These are phyloP conservation scores for Cephus rjabovi DNA, from an alignment of 2,888 invertebrate genomes.

Conservation along the genomic window DNA sequence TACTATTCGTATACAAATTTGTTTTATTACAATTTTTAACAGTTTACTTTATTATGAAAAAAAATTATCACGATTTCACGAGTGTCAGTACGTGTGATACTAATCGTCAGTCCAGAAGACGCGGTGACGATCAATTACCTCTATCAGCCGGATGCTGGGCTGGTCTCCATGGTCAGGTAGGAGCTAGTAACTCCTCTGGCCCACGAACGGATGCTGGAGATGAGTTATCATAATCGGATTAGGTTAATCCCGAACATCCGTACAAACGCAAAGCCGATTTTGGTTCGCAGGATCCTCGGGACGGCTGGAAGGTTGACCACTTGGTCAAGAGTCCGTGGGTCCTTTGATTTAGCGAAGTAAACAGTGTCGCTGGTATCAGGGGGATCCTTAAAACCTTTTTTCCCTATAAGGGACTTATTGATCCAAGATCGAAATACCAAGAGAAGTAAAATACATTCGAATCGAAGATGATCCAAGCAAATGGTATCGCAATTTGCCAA, in stretches of 20 bases:
- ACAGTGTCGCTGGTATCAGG: neutral
- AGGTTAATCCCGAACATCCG: constrained; percentile 48
- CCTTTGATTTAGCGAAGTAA: constrained; percentile 6
- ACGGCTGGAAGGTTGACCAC: neutral
- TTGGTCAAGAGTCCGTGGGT: constrained; percentile 3
- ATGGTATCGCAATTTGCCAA: too few species aligned
- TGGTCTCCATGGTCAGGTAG: constrained; percentile 7
- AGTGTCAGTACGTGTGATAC: too few species aligned
- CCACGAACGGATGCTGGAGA: constrained; percentile 22
- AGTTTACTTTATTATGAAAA: too few species aligned
- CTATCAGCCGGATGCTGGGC: constrained; percentile 27
- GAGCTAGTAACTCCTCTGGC: neutral
- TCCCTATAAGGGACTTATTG: too few species aligned
- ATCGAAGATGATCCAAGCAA: too few species aligned
- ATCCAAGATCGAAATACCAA: too few species aligned
- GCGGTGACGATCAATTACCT: constrained; percentile 36
- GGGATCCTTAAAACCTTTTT: neutral
- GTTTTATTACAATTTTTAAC: too few species aligned
- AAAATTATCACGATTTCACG: too few species aligned
- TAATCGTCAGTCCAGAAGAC: constrained; percentile 12
- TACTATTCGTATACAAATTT: too few species aligned
- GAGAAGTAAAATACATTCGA: too few species aligned
- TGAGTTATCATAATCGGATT: constrained; percentile 58
- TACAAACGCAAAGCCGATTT: constrained; percentile 46
- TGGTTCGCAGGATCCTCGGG: constrained; percentile 23